Percentiles rank a stretch among this genome's conserved stretches.
These are phyloP conservation scores for Adineta ricciae DNA, from an alignment of 2,888 invertebrate species.

Conservation along the genomic window DNA sequence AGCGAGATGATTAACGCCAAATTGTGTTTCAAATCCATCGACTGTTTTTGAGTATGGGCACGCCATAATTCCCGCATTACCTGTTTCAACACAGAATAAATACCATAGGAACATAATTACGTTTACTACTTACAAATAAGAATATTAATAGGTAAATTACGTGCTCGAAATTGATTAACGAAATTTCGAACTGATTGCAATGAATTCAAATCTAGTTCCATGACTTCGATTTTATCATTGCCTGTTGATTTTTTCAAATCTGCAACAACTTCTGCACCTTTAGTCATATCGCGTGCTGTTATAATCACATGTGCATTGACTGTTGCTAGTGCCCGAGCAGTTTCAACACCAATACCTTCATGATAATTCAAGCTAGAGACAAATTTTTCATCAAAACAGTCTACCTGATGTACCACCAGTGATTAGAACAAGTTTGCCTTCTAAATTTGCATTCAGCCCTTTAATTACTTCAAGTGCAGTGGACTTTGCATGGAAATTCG, in stretches of 20 bases:
- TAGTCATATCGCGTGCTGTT: constrained; percentile 63
- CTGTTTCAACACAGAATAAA: no score
- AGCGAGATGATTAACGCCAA: constrained; percentile 37
- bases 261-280: constrained; percentile 59
- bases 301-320: constrained; percentile 79
- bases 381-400: neutral
- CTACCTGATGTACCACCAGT: neutral
- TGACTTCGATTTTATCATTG: constrained; percentile 16
- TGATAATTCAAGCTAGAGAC: no score
- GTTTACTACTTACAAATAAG: neutral
- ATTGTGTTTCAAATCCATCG: constrained; percentile 36
- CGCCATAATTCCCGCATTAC: constrained; percentile 31
- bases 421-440: neutral
- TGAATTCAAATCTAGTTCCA: constrained; percentile 18
- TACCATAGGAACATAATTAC: neutral
- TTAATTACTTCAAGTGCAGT: neutral
- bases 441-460: neutral
- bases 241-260: constrained; percentile 12
- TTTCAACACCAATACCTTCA: constrained; percentile 80
- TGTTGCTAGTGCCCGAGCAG: constrained; percentile 70
- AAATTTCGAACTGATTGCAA: constrained; percentile 19
- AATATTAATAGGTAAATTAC: constrained; percentile 21
- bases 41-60: constrained; percentile 33
- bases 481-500: constrained; percentile 3
- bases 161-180: constrained; percentile 8